Evolutionary conservation across 2,888 invertebrate species (phyloP), one percentile per base, ranked within the genome.

Genomic region (Heliconius cydno): DNA sequence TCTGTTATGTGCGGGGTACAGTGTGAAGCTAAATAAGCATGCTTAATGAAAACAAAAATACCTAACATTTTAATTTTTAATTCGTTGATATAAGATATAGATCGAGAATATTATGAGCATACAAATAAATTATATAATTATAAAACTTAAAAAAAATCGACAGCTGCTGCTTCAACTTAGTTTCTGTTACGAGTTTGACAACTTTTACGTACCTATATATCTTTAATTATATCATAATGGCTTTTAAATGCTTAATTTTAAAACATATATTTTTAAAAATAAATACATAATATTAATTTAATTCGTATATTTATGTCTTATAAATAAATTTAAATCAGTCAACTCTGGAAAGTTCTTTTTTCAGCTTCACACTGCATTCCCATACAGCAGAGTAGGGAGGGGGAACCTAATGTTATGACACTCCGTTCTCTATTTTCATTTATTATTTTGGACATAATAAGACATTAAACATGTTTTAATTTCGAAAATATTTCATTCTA

Each of bases 181-280:
- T 67, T 68, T 75, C 30, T 70, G 52, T 70, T 71, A 77, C 77
- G 25, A 65, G 80, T 80, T 75, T 52, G 70, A 75, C 80, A 77
- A 80, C 80, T 80, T 80, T 80, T 80, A 80, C 80, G 71, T 70
- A 60, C n/a, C n/a, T 60, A 60, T n/a, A 34, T 72, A 12, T 66
- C 28, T 41, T 70, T 46, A 25, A 70, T 70, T 70, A 70, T 46
- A 70, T 70, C 41, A 25, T 70, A 70, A 13, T 68, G 38, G 12
- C 5, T 68, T 38, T 41, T 41, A 70, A 70, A 70, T 41, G n/a
- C 2, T 38, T 38, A 38, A 22, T 25, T 65, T 13, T 13, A 25
- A 13, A 28, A 13, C 5, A 65, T 28, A 25, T 65, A 65, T 65
- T 65, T 65, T 13, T 1, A 68, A 68, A 68, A 67, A 22, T 38